Conservation (phyloP, 2,797 vertebrate genomes). For the Lepidocolaptes lacrymiger region DNA sequence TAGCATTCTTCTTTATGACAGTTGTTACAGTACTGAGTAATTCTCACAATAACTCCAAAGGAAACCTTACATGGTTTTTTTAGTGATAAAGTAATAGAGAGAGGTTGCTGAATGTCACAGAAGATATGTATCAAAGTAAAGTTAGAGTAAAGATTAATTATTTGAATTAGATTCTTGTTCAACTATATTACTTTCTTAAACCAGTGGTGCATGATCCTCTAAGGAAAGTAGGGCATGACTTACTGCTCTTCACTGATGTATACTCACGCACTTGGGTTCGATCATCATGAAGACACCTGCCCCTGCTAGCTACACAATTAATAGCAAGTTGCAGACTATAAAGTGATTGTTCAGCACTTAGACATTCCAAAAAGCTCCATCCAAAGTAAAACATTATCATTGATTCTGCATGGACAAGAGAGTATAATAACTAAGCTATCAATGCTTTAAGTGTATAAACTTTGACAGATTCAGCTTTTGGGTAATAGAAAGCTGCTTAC, state of each 20-base stretch:
- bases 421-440: not conserved
- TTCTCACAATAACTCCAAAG: not conserved
- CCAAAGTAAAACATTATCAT: not conserved
- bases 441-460: not conserved
- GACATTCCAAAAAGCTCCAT: not conserved
- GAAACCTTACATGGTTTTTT: not conserved
- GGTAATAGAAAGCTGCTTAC: constrained; percentile 5
- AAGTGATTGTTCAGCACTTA: not conserved
- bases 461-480: not conserved
- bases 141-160: not conserved
- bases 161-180: constrained; percentile 6
- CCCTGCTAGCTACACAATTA: not conserved
- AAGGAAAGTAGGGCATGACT: not conserved
- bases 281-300: not conserved
- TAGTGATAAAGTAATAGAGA: not conserved
- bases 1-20: not conserved
- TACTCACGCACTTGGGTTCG: not conserved
- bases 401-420: not conserved
- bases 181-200: not conserved
- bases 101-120: not conserved
- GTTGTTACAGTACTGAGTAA: not conserved
- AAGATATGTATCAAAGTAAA: not conserved
- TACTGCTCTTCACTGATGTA: not conserved
- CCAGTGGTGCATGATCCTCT: not conserved
- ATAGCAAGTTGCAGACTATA: not conserved